Conservation (phyloP, 1,140 invertebrate species). For the Palaemon carinicauda region DNA sequence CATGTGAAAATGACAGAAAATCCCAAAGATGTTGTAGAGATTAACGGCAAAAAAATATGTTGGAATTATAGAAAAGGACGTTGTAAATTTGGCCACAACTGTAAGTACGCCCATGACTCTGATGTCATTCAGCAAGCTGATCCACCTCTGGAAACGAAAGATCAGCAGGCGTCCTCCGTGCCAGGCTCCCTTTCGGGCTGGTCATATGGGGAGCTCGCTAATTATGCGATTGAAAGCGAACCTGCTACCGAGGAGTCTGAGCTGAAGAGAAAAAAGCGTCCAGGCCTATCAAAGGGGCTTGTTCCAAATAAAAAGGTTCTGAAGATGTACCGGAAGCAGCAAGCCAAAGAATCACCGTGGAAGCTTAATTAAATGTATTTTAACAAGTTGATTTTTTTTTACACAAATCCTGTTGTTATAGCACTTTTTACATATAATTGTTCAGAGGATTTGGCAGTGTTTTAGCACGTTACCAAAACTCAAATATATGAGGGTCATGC, state of each 20-base stretch:
- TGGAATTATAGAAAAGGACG: slow-evolving; percentile 92
- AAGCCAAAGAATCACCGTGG: slow-evolving; percentile 68
- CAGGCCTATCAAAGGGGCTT: slow-evolving; percentile 79
- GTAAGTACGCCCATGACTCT: slow-evolving; percentile 90
- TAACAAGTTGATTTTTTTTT: neutral
- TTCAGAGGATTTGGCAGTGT: too few relatives aligned
- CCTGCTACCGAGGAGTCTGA: slow-evolving; percentile 58
- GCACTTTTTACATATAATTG: too few relatives aligned
- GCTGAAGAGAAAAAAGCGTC: slow-evolving; percentile 75
- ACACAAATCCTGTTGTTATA: neutral
- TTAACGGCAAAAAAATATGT: slow-evolving; percentile 89
- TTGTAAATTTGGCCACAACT: slow-evolving; percentile 90
- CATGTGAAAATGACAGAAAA: slow-evolving; percentile 91
- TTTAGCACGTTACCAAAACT: too few relatives aligned
- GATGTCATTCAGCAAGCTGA: slow-evolving; percentile 69
- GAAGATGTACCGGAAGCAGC: slow-evolving; percentile 77
- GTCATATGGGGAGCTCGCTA: slow-evolving; percentile 69
- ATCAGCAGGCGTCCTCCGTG: neutral
- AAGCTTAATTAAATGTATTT: slow-evolving; percentile 42
- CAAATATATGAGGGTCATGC: too few relatives aligned
- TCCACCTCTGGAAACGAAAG: slow-evolving; percentile 2
- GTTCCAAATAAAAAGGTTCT: slow-evolving; percentile 78
- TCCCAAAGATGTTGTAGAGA: slow-evolving; percentile 76
- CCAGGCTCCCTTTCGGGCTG: neutral
- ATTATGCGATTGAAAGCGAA: slow-evolving; percentile 66